Conservation (phyloP, 2,797 vertebrate species). For the Lepilemur septentrionalis region DNA sequence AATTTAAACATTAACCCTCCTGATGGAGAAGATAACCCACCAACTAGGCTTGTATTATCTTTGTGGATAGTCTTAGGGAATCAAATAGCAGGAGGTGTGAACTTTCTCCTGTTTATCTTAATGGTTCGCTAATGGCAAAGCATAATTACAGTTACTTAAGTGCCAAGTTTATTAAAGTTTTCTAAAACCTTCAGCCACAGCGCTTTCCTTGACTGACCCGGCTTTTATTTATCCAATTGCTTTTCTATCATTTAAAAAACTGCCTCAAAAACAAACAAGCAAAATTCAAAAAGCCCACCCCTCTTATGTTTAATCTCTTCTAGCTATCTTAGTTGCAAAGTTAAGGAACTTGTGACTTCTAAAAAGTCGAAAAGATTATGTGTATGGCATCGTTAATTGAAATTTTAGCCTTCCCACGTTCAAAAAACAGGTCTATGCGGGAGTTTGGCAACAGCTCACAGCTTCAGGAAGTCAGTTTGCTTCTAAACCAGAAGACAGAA, state of each 20-base stretch:
- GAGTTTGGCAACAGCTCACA: conserved; percentile 60
- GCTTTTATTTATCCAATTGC: background rate
- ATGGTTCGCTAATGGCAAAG: conserved; percentile 75
- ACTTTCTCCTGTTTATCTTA: conserved; percentile 70
- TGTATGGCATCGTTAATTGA: conserved; percentile 7
- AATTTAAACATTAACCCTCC: background rate
- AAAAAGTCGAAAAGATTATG: background rate
- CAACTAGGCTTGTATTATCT: conserved; percentile 52
- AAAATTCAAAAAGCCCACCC: background rate
- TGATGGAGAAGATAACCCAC: conserved; percentile 48
- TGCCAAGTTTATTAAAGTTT: conserved; percentile 72
- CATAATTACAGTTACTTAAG: conserved; percentile 72
- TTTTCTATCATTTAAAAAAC: conserved; percentile 37
- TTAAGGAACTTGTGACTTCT: conserved; percentile 16
- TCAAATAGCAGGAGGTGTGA: conserved; percentile 71
- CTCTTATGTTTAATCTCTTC: background rate
- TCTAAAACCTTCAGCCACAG: conserved; percentile 41
- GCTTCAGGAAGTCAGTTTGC: conserved; percentile 49
- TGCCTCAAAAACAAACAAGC: background rate
- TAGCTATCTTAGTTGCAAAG: conserved; percentile 12
- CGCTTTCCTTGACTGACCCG: conserved; percentile 20
- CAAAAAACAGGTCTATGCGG: background rate
- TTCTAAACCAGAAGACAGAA: conserved; percentile 32
- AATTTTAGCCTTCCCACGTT: conserved; percentile 28
- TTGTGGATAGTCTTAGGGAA: conserved; percentile 49